Percentiles rank a stretch among this genome's conserved stretches.
Evolutionary conservation across 2,113 vertebrate genomes (phyloP).

Genomic region (Odontesthes bonariensis): DNA sequence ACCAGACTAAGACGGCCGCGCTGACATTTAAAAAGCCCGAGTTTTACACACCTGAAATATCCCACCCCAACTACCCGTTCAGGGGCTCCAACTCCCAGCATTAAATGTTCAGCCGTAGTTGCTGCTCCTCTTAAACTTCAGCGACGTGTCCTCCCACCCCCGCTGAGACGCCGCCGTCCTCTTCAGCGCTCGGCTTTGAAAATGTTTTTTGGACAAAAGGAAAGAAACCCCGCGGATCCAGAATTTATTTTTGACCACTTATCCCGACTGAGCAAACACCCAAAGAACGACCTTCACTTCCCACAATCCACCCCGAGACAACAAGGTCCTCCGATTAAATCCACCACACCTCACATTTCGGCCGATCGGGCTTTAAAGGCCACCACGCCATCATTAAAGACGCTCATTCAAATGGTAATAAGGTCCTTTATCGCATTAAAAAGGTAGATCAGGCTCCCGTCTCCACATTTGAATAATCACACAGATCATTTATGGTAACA

Average conservation of each 20-base stretch:
- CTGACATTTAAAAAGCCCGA: conserved; percentile 65
- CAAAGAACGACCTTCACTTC: conserved; percentile 54
- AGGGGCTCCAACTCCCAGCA: too few relatives aligned
- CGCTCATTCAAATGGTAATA: conserved; percentile 64
- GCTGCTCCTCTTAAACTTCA: too few relatives aligned
- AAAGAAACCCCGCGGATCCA: conserved; percentile 9
- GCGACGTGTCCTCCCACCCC: too few relatives aligned
- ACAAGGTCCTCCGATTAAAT: conserved; percentile 26
- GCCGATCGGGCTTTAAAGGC: conserved; percentile 52
- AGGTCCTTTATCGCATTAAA: conserved; percentile 55
- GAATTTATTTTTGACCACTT: conserved; percentile 9
- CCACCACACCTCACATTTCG: conserved; percentile 45
- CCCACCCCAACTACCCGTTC: conserved; percentile 2
- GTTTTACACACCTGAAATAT: too few relatives aligned
- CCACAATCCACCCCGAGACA: conserved; percentile 61
- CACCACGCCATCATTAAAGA: conserved; percentile 51
- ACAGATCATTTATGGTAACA: too few relatives aligned
- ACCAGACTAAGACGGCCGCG: conserved; percentile 1
- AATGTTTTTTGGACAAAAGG: background rate
- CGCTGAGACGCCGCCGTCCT: too few relatives aligned
- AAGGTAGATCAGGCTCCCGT: conserved; percentile 33
- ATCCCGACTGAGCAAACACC: conserved; percentile 41
- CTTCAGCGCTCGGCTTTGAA: too few relatives aligned
- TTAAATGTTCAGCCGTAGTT: too few relatives aligned
- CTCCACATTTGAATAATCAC: background rate